These are phyloP conservation scores for Mystacides longicornis DNA, from an alignment of 2,888 invertebrate species.

Conservation along the genomic window DNA sequence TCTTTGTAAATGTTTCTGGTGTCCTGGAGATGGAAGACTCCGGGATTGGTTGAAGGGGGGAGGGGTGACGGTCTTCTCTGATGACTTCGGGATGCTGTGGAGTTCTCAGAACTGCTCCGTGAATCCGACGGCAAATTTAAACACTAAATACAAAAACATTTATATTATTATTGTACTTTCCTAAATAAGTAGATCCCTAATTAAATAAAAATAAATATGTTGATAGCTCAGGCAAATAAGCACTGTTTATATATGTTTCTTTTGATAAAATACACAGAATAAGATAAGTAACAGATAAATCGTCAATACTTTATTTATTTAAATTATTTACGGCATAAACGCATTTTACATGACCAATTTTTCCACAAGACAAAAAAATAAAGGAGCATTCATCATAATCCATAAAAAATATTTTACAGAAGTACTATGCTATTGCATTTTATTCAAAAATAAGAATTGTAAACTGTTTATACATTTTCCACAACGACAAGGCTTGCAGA, in stretches of 20 bases:
- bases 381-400: too few species aligned
- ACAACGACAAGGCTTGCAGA: too few species aligned
- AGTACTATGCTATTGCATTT: too few species aligned
- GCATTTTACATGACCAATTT: too few species aligned
- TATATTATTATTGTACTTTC: not conserved
- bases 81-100: conserved; percentile 39
- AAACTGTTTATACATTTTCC: too few species aligned
- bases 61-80: conserved; percentile 21
- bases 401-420: too few species aligned
- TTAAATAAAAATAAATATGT: not conserved
- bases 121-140: conserved; percentile 78
- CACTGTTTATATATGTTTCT: not conserved
- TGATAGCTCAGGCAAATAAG: not conserved
- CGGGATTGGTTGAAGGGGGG: conserved; percentile 11
- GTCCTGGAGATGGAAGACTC: conserved; percentile 9
- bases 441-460: too few species aligned
- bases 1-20: conserved; percentile 10
- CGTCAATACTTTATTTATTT: too few species aligned
- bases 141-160: conserved; percentile 51
- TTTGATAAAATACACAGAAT: too few species aligned
- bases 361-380: too few species aligned
- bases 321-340: too few species aligned
- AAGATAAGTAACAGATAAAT: too few species aligned
- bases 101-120: conserved; percentile 66
- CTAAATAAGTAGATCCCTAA: not conserved